Evolutionary conservation across 2,888 invertebrate species (phyloP).

Genomic region (Alloscopus bannaensis): DNA sequence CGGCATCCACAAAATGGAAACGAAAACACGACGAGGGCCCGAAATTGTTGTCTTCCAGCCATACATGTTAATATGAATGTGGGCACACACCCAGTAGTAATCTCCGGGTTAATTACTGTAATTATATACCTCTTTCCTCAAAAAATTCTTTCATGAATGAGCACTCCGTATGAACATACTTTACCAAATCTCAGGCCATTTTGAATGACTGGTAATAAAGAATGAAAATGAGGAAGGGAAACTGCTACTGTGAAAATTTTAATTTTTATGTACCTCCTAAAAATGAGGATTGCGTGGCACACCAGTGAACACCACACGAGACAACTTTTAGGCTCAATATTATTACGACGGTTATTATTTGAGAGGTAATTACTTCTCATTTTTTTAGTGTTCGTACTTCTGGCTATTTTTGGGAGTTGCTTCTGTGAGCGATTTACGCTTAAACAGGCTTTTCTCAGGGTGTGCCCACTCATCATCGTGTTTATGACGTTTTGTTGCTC

Average conservation of each 20-base stretch:
- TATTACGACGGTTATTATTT: constrained; percentile 15
- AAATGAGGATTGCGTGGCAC: neutral
- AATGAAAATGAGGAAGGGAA: constrained; percentile 16
- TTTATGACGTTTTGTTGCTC: constrained; percentile 1
- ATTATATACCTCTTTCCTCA: constrained; percentile 39
- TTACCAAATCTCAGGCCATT: too few species aligned
- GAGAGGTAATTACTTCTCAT: constrained; percentile 24
- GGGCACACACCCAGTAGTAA: constrained; percentile 62
- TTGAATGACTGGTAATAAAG: constrained; percentile 44
- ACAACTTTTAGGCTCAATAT: constrained; percentile 7
- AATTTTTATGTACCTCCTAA: too few species aligned
- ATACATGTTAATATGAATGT: constrained; percentile 8
- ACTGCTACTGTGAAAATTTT: constrained; percentile 42
- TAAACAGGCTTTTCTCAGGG: neutral
- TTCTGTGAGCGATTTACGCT: too few species aligned
- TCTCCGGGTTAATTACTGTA: constrained; percentile 60
- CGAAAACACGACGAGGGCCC: too few species aligned
- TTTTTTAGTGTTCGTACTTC: too few species aligned
- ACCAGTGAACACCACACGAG: neutral
- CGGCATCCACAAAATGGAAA: too few species aligned
- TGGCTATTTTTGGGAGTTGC: too few species aligned
- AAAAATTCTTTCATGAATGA: constrained; percentile 10
- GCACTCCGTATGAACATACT: neutral
- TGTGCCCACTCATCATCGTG: neutral
- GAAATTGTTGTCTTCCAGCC: too few species aligned